A percentile compares a stretch with the other conserved stretches of the same genome.
phyloP scores from a whole-genome alignment of 2,888 invertebrate genomes.

The Chymomyza procnemis region DNA sequence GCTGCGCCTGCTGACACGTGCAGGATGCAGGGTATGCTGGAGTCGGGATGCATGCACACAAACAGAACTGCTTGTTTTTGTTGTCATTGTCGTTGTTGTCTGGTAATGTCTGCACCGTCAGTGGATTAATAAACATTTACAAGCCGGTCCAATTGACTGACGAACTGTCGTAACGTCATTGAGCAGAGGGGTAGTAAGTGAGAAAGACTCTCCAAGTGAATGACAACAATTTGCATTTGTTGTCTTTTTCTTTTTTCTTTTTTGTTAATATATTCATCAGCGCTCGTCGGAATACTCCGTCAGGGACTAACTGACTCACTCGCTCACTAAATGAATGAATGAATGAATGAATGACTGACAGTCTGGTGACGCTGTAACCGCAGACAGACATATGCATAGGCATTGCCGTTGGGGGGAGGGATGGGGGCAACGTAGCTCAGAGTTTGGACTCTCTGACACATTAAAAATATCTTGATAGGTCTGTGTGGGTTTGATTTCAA shows the following conservation, averaged over 20 bases:
- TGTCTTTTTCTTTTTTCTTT: slow-evolving; percentile 51
- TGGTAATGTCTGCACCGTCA: slow-evolving; percentile 1
- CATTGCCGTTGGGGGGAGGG: background rate
- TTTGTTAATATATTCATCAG: slow-evolving; percentile 28
- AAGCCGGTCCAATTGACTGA: slow-evolving; percentile 33
- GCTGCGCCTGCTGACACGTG: too few species aligned
- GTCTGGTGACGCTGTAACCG: background rate
- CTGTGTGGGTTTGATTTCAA: slow-evolving; percentile 63
- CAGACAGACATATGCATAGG: background rate
- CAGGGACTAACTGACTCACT: background rate
- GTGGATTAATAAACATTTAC: slow-evolving; percentile 53
- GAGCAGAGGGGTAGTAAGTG: background rate
- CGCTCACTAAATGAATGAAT: background rate
- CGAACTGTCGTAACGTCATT: background rate
- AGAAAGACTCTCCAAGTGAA: slow-evolving; percentile 19
- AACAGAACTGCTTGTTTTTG: too few species aligned
- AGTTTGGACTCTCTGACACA: slow-evolving; percentile 25
- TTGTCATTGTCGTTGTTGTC: slow-evolving; percentile 14
- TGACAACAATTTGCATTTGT: slow-evolving; percentile 71
- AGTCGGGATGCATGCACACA: too few species aligned
- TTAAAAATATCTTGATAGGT: slow-evolving; percentile 68
- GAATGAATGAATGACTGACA: background rate
- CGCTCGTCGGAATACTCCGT: background rate
- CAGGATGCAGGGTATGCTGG: too few species aligned
- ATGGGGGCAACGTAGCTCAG: background rate